Conservation (phyloP, 2,113 vertebrate genomes). For the Camelus bactrianus region DNA sequence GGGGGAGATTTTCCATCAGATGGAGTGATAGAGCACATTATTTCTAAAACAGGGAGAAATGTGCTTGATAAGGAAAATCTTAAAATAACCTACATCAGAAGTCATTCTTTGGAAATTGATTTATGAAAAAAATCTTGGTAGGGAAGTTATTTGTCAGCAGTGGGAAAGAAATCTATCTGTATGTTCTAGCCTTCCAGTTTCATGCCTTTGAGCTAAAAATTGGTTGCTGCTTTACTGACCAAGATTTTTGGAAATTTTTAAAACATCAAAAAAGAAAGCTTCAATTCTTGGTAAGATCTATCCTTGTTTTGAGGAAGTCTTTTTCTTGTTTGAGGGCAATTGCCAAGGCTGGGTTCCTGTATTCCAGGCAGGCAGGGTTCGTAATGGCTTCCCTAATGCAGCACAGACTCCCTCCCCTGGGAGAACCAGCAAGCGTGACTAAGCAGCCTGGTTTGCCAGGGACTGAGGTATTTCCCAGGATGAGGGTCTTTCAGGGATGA, state of each 20-base stretch:
- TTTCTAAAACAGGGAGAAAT: slow-evolving; percentile 21
- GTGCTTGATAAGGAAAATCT: background rate
- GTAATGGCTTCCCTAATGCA: background rate
- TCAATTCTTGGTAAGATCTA: background rate
- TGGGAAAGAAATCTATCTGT: background rate
- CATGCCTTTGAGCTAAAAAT: slow-evolving; percentile 23
- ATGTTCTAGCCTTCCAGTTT: background rate
- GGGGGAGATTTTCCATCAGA: background rate
- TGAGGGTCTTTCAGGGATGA: background rate
- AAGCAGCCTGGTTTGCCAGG: background rate
- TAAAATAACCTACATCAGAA: background rate
- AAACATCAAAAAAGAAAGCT: background rate
- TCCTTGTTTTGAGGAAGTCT: background rate
- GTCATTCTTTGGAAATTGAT: slow-evolving; percentile 11
- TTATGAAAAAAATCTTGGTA: background rate
- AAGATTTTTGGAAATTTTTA: slow-evolving; percentile 42
- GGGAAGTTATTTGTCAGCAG: background rate
- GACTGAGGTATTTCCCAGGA: background rate
- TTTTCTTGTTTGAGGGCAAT: background rate
- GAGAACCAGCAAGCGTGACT: background rate
- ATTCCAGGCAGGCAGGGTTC: background rate
- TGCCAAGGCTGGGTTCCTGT: background rate
- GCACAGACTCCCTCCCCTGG: background rate
- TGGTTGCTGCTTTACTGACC: slow-evolving; percentile 18
- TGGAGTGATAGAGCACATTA: background rate